phyloP scores from a whole-genome alignment of 2,888 invertebrate species.

The Blera fallax region DNA sequence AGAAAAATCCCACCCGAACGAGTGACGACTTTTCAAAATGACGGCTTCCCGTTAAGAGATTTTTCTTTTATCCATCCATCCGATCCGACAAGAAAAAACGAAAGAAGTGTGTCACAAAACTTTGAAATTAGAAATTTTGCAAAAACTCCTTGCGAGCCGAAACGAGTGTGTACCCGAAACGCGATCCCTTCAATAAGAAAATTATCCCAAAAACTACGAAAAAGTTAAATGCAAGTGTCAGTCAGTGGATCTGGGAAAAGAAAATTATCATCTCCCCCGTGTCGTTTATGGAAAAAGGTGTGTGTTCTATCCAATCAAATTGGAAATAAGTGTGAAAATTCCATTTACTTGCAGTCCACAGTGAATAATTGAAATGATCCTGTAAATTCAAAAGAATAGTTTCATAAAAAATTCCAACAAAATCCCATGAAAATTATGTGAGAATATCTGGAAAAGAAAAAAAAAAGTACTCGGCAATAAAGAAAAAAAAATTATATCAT shows the following conservation, averaged over 20 bases:
- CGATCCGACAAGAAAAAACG: constrained; percentile 56
- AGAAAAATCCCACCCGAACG: constrained; percentile 50
- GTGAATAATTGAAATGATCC: constrained; percentile 1
- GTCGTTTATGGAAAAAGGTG: constrained; percentile 61
- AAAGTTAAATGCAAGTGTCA: constrained; percentile 37
- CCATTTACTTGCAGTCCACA: constrained; percentile 17
- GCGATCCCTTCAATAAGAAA: constrained; percentile 25
- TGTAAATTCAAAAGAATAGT: neutral
- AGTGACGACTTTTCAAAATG: constrained; percentile 72
- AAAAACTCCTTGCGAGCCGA: constrained; percentile 21
- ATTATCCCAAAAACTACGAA: neutral
- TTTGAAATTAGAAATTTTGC: constrained; percentile 14
- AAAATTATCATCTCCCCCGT: constrained; percentile 59
- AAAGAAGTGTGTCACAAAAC: constrained; percentile 44
- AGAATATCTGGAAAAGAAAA: constrained; percentile 27
- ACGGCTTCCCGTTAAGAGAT: constrained; percentile 71
- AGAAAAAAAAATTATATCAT: constrained; percentile 70
- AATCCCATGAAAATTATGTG: constrained; percentile 27
- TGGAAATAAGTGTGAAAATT: constrained; percentile 16
- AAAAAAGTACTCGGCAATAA: constrained; percentile 3
- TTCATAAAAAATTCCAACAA: neutral
- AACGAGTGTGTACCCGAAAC: constrained; percentile 43
- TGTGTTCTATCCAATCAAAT: constrained; percentile 18
- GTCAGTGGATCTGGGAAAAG: constrained; percentile 56
- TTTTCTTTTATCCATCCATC: constrained; percentile 58